These are phyloP conservation scores for Irena cyanogastra DNA, from an alignment of 2,113 vertebrate species.

Conservation along the genomic window DNA sequence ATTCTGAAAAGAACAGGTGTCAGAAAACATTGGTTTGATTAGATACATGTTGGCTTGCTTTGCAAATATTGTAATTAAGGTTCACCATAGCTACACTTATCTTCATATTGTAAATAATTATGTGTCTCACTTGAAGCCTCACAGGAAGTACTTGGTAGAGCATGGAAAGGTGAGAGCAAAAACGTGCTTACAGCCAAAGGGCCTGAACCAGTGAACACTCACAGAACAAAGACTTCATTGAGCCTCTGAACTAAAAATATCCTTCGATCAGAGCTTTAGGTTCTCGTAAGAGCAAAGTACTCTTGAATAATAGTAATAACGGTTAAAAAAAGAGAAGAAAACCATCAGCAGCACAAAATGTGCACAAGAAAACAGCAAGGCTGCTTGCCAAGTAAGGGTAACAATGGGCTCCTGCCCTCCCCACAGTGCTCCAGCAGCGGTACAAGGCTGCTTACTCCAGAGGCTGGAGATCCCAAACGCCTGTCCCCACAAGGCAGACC, in stretches of 20 bases:
- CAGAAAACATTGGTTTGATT: background rate
- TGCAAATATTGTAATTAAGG: background rate
- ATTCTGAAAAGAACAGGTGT: background rate
- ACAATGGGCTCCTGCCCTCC: accelerated
- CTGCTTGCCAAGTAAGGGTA: background rate
- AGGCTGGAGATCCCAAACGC: accelerated
- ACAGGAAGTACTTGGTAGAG: background rate
- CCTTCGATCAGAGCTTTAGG: background rate
- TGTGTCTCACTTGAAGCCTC: background rate
- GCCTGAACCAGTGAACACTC: background rate
- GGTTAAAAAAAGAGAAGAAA: background rate
- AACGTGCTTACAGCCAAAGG: background rate
- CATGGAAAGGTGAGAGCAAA: background rate
- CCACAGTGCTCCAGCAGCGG: background rate
- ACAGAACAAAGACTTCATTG: background rate
- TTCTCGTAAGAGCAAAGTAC: background rate
- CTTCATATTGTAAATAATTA: background rate
- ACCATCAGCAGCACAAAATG: accelerated
- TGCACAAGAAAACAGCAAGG: background rate
- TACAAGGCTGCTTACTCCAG: background rate
- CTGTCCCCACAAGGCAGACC: accelerated
- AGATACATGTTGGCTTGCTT: background rate
- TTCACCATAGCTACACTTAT: background rate
- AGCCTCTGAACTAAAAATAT: background rate
- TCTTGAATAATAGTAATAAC: background rate